Percentiles rank a stretch among this genome's conserved stretches.
Conservation (phyloP, 2,113 vertebrate species). For the Vulpes ferrilata region DNA sequence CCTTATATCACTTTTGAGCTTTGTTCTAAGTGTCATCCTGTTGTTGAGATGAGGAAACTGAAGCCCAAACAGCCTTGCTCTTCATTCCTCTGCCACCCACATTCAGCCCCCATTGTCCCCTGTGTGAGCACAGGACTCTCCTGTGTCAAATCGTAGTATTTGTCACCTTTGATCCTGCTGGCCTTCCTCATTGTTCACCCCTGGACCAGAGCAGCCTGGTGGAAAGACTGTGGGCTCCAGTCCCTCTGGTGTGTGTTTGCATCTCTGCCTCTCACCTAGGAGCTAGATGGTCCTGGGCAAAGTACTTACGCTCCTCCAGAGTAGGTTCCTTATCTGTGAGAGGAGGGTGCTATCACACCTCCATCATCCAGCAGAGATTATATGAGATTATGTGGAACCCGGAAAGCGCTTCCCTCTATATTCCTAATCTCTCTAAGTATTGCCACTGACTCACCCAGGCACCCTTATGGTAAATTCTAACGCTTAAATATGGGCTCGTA, state of each 20-base stretch:
- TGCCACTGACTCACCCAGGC: neutral
- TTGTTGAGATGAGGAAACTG: neutral
- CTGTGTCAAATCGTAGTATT: rapidly evolving
- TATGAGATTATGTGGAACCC: rapidly evolving
- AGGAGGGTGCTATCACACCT: rapidly evolving
- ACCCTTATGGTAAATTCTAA: neutral
- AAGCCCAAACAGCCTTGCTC: neutral
- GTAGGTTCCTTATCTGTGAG: neutral
- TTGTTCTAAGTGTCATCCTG: rapidly evolving
- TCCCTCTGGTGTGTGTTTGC: rapidly evolving
- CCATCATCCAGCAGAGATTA: rapidly evolving
- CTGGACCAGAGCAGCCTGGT: rapidly evolving
- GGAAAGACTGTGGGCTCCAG: rapidly evolving
- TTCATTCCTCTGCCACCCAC: rapidly evolving
- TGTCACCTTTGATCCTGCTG: rapidly evolving
- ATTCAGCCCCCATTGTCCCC: rapidly evolving
- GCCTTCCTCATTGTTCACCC: rapidly evolving
- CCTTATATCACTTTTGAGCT: rapidly evolving
- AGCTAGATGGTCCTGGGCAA: rapidly evolving
- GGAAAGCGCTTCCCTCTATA: rapidly evolving
- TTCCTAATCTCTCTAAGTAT: rapidly evolving
- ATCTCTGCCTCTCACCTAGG: rapidly evolving
- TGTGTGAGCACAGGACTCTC: neutral
- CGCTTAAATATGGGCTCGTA: neutral
- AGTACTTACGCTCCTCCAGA: neutral